Conservation (phyloP, 2,888 invertebrate genomes). For the Pyrrhia umbra region DNA sequence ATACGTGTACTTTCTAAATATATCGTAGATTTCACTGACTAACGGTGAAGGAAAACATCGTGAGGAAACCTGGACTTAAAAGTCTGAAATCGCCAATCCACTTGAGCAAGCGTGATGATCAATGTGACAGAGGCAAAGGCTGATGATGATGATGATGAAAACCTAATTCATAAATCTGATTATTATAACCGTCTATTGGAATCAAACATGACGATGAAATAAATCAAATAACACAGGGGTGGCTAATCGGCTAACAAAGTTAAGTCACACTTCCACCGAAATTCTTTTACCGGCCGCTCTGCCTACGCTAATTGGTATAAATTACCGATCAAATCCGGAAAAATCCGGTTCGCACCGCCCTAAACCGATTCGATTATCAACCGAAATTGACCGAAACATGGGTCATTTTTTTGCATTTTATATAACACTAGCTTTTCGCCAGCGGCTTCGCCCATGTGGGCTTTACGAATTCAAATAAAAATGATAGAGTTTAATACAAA, state of each 20-base stretch:
- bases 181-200: conserved; percentile 23
- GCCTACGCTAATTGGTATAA: conserved; percentile 70
- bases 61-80: too few relatives aligned
- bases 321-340: conserved; percentile 73
- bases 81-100: too few relatives aligned
- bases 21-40: too few relatives aligned
- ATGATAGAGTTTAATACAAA: too few relatives aligned
- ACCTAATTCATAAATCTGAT: conserved; percentile 15
- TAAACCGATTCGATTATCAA: conserved; percentile 71
- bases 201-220: conserved; percentile 28
- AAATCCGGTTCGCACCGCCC: conserved; percentile 72
- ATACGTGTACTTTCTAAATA: too few relatives aligned
- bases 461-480: too few relatives aligned
- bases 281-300: conserved; percentile 47
- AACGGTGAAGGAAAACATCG: too few relatives aligned
- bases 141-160: too few relatives aligned
- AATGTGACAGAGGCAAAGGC: neutral
- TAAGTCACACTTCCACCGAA: conserved; percentile 41
- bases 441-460: too few relatives aligned
- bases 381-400: conserved; percentile 47
- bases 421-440: neutral
- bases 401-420: conserved; percentile 29
- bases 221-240: conserved; percentile 54
- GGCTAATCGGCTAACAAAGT: conserved; percentile 52
- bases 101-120: too few relatives aligned